Evolutionary conservation across 2,113 vertebrate genomes (phyloP).

Genomic region (Eudyptes chrysolophus): DNA sequence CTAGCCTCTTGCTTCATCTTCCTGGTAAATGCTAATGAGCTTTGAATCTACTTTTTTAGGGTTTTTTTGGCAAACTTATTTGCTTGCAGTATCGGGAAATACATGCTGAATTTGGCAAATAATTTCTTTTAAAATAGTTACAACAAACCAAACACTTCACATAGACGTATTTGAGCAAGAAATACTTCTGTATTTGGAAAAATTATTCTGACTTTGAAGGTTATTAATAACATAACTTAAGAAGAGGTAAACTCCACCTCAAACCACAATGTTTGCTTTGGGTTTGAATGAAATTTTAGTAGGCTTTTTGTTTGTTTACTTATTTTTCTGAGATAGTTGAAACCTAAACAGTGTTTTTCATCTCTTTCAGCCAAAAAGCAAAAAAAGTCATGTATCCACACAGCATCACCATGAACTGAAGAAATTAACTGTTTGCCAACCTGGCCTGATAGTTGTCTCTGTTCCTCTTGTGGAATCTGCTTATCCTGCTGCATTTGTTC

Average conservation of each 20-base stretch:
- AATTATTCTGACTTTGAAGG: neutral
- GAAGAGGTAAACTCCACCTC: neutral
- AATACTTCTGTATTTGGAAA: neutral
- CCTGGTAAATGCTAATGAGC: conserved; percentile 8
- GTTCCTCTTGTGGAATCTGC: neutral
- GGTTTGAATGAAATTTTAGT: neutral
- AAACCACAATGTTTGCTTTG: neutral
- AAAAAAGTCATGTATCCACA: neutral
- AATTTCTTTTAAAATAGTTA: neutral
- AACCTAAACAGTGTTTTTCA: neutral
- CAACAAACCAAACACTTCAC: neutral
- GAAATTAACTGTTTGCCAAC: neutral
- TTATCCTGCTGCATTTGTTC: neutral
- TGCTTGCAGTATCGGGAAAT: neutral
- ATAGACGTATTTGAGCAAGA: neutral
- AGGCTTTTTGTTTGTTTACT: neutral
- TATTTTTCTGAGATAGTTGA: neutral
- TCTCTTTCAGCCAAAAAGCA: neutral
- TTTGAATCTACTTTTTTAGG: neutral
- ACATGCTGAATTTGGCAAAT: neutral
- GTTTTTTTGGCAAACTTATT: neutral
- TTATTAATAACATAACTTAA: neutral
- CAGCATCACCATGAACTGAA: neutral
- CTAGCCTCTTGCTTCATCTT: neutral
- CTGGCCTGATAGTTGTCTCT: neutral